phyloP scores from a whole-genome alignment of 2,888 invertebrate genomes.

The Fragum sueziense region DNA sequence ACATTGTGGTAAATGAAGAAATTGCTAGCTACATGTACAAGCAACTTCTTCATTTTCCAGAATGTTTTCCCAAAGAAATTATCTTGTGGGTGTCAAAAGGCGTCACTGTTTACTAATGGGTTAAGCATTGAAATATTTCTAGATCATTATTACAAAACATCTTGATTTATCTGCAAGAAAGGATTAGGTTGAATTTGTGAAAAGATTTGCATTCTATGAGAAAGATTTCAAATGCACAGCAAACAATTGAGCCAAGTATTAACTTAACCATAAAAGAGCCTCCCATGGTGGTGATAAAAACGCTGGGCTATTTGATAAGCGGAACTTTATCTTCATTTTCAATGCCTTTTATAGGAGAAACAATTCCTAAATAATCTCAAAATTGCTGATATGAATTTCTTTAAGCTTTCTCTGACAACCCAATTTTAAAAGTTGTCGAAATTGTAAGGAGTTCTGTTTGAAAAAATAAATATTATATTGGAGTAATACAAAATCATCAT shows the following conservation, averaged over 20 bases:
- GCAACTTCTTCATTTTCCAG: neutral
- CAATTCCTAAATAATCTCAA: too few species aligned
- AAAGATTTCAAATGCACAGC: neutral
- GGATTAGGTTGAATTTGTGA: neutral
- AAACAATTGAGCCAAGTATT: neutral
- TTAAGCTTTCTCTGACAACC: too few species aligned
- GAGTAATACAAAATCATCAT: too few species aligned
- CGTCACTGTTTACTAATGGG: too few species aligned
- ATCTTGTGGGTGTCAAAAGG: too few species aligned
- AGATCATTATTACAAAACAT: too few species aligned
- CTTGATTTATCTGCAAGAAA: neutral
- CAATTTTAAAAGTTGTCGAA: too few species aligned
- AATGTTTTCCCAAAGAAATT: neutral
- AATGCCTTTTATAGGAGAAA: neutral
- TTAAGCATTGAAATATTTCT: too few species aligned
- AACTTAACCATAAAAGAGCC: neutral
- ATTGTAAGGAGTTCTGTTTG: too few species aligned
- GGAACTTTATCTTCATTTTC: neutral
- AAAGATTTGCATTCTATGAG: neutral
- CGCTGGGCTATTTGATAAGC: neutral
- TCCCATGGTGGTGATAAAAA: neutral
- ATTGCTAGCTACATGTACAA: neutral
- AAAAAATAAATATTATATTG: too few species aligned
- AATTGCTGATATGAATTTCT: too few species aligned
- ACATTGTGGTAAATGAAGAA: neutral